These are phyloP conservation scores for Anolis sagrei DNA, from an alignment of 2,113 vertebrate genomes.

Conservation along the genomic window DNA sequence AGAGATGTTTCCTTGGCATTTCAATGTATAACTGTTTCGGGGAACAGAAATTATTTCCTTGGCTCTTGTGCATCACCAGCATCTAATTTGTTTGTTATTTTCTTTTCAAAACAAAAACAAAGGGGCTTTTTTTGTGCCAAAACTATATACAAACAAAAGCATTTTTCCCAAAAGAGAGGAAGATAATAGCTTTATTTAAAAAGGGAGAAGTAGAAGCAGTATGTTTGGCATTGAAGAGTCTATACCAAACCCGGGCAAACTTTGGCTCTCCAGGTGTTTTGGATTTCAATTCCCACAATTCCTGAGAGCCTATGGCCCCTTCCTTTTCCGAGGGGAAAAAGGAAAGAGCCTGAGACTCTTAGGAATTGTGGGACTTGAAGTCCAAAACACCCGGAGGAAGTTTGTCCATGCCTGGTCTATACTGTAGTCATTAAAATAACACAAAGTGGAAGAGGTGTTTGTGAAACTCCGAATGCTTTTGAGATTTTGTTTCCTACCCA, in stretches of 20 bases:
- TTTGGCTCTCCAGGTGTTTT: no score
- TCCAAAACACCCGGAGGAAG: no score
- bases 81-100: neutral
- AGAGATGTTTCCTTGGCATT: constrained; percentile 53
- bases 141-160: constrained; percentile 71
- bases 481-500: constrained; percentile 62
- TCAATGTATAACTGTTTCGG: constrained; percentile 67
- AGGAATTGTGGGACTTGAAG: no score
- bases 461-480: constrained; percentile 57
- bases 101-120: constrained; percentile 41
- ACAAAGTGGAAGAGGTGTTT: constrained; percentile 50
- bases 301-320: no score
- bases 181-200: constrained; percentile 80
- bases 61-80: constrained; percentile 74
- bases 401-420: constrained; percentile 12
- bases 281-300: no score
- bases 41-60: constrained; percentile 65
- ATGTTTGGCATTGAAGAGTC: constrained; percentile 57
- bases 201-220: constrained; percentile 61
- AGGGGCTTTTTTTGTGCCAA: constrained; percentile 60
- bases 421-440: neutral
- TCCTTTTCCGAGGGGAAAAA: no score
- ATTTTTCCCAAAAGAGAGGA: constrained; percentile 68
- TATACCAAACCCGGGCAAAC: no score
- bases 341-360: no score